A percentile compares a stretch with the other conserved stretches of the same genome.
These are phyloP conservation scores for Zosterops lateralis DNA, from an alignment of 2,113 vertebrate genomes.

Conservation along the genomic window DNA sequence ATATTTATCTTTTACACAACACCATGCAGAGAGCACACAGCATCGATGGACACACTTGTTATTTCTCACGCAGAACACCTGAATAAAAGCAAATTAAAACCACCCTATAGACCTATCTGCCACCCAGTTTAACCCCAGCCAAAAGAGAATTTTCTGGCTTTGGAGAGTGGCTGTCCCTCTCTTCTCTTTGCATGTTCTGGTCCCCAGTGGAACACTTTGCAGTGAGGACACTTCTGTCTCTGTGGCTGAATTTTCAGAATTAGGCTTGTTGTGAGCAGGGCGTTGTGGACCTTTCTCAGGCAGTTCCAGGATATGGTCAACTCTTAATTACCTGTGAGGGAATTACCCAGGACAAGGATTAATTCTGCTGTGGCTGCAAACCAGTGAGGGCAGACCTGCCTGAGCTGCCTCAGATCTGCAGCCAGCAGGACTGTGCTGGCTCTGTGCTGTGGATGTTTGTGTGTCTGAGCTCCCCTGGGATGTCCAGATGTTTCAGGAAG, in stretches of 20 bases:
- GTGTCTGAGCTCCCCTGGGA: not conserved
- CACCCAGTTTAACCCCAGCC: not conserved
- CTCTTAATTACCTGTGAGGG: not conserved
- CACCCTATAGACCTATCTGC: not conserved
- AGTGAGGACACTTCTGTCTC: not conserved
- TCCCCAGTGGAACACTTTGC: not conserved
- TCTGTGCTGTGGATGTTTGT: not conserved
- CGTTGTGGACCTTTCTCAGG: not conserved
- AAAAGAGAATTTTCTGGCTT: not conserved
- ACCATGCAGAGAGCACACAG: not conserved
- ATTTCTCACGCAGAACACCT: not conserved
- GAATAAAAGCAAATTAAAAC: not conserved
- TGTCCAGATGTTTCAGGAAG: not conserved
- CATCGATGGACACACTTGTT: rapidly evolving
- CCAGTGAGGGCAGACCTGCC: not conserved
- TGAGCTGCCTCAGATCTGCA: not conserved
- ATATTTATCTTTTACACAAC: not conserved
- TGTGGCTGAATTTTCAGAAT: not conserved
- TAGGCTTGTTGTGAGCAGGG: not conserved
- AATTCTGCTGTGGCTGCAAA: not conserved
- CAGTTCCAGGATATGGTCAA: rapidly evolving
- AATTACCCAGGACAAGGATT: not conserved
- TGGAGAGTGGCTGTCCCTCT: not conserved
- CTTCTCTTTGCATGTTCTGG: not conserved
- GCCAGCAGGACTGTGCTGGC: not conserved